A percentile compares a stretch with the other conserved stretches of the same genome.
Evolutionary conservation across 1,140 invertebrate genomes (phyloP).

Genomic region (Tetramorium simillimum): DNA sequence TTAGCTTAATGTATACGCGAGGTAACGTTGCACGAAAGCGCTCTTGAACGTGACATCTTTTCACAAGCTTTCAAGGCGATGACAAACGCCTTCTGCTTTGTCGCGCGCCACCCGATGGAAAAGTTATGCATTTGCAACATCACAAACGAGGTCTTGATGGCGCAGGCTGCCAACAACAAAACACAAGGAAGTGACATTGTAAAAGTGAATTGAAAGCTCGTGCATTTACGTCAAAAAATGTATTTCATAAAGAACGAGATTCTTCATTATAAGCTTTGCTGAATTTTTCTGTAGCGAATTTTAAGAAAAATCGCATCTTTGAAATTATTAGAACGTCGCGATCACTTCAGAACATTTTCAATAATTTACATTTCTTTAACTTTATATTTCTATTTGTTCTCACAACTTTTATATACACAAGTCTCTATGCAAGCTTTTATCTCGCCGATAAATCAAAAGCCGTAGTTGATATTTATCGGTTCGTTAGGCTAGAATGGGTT

Average conservation of each 20-base stretch:
- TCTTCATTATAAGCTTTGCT: not conserved
- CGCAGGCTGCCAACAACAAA: slow-evolving; percentile 13
- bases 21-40: slow-evolving; percentile 1
- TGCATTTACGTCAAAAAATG: not conserved
- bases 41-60: slow-evolving; percentile 47
- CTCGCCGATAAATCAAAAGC: not conserved
- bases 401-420: not conserved
- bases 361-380: not conserved
- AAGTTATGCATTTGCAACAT: slow-evolving; percentile 45
- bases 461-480: not conserved
- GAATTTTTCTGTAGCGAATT: not conserved
- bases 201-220: slow-evolving; percentile 45
- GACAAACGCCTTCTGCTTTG: slow-evolving; percentile 43
- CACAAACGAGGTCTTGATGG: slow-evolving; percentile 52
- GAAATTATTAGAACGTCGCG: not conserved
- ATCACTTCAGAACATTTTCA: not conserved
- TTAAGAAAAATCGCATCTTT: not conserved
- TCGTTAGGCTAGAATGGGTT: slow-evolving; percentile 5
- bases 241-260: not conserved
- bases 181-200: slow-evolving; percentile 25
- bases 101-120: slow-evolving; percentile 33
- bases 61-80: slow-evolving; percentile 34
- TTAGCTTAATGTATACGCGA: slow-evolving; percentile 14
- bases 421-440: not conserved
- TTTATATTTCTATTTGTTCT: not conserved